Base-by-base conservation (phyloP, 2,888 invertebrate species). In the Globia sparganii region DNA sequence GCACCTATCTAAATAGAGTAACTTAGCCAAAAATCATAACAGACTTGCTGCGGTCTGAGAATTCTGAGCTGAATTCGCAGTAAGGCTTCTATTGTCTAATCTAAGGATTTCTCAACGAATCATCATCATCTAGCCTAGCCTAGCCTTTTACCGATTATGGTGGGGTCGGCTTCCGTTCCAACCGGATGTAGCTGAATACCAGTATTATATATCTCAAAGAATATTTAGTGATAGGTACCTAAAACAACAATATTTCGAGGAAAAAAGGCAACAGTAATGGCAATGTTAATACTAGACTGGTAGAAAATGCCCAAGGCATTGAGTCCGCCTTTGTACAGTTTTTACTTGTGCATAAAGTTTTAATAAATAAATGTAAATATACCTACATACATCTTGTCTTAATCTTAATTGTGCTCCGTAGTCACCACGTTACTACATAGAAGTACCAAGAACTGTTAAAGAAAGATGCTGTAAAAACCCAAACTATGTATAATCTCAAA, bases 381-480 rank as follows among this genome's bases (percentile, higher is more conserved):
- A 18, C 31, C 56, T 56, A 56, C n/a, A 56, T 37, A 31, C n/a
- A 53, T 0, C 21, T 18, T 31, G 15, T 15, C 15, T 15, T 4
- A 37, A 40, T 21, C 9, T 28, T 58, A 43, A 56, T 21, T 65
- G 18, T 34, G n/a, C n/a, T 43, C 18, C 9, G 40, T 74, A 58
- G 43, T 13, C 21, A 34, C 28, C 25, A 72, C 37, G 13, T 53
- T 43, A 53, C n/a, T 25, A 13, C 37, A 31, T 40, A 31, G 43
- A 34, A 4, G 9, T 28, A 34, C 34, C 21, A n/a, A 49, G 59
- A 70, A 56, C 11, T 34, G 1, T 6, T 43, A 13, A 40, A 18
- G 34, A 28, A 59, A 49, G 31, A 64, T 31, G 53, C 43, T 71
- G 58, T 68, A 72, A 76, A 82, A 62, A 74, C 61, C 86, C 74